Percentiles rank a stretch among this genome's conserved stretches.
Evolutionary conservation across 2,797 vertebrate genomes (phyloP).

Genomic region (Potorous gilbertii): DNA sequence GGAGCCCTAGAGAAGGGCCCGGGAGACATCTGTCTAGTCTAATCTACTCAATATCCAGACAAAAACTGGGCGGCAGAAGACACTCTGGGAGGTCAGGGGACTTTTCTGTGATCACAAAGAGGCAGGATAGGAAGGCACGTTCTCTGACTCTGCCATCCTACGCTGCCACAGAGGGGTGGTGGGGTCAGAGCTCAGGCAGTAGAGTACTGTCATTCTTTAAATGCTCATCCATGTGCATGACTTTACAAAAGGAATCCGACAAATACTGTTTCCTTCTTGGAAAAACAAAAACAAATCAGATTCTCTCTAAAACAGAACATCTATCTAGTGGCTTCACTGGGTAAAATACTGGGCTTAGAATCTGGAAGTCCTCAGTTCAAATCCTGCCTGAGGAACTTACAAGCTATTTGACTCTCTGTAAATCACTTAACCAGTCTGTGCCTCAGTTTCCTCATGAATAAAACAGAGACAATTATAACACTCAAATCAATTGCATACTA

Average conservation of each 20-base stretch:
- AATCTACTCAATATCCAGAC: rapidly evolving
- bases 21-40: neutral
- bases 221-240: neutral
- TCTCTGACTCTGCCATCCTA: neutral
- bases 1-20: too few species aligned
- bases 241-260: neutral
- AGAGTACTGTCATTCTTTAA: neutral
- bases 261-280: neutral
- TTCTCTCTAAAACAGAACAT: neutral
- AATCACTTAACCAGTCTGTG: neutral
- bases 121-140: neutral
- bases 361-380: neutral
- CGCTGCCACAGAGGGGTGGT: too few species aligned
- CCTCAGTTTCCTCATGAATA: neutral
- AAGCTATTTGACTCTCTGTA: neutral
- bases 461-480: neutral
- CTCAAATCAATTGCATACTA: neutral
- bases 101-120: neutral
- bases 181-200: too few species aligned
- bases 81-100: neutral
- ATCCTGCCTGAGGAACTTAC: neutral
- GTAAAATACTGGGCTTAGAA: neutral
- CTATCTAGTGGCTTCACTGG: neutral
- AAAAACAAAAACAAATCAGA: neutral
- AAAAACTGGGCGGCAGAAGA: neutral